Base-by-base conservation (phyloP, 2,113 vertebrate species). In the Hemichromis elongatus region DNA sequence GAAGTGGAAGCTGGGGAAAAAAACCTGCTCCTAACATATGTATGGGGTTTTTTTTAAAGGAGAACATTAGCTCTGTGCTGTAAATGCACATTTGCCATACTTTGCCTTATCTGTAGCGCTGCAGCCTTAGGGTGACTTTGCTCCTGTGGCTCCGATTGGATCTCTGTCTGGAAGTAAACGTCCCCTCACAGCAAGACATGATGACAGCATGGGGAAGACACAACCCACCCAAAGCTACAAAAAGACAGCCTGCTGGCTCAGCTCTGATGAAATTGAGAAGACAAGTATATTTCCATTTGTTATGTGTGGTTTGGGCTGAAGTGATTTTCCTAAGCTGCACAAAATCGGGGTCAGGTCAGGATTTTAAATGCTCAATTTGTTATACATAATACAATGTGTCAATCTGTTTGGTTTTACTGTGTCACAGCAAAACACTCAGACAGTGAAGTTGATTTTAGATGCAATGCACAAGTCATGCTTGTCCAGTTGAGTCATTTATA, bases 121-220 rank as follows among this genome's bases (percentile, higher is more conserved):
- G 42, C 26, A 56, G 85, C 86, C 86, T 70, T 16, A 50, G 87
- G 90, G 85, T 63, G 68, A 90, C 81, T 86, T 73, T 80, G 68
- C 87, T 52, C 78, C 90, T 52, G 82, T 56, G 52, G 85, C 81
- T 86, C 83, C 79, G 90, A 91, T 82, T 90, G 86, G 63, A 85
- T 89, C 70, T 83, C 70, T 78, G 78, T 84, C 61, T 87, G 53
- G 37, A 63, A 75, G 70, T 80, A 84, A 90, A 83, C 84, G 82
- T 83, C 82, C 47, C 86, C 86, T 82, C 79, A 79, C 50, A 91
- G 85, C 81, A 45, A 81, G 57, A 63, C 88, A 84, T 79, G 87
- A 89, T 45, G 55, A 56, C 83, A 16, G 81, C 77, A 77, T 5
- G 63, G 42, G 9, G 54, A 77, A 79, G 47, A 87, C 63, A 30